Conservation (phyloP, 2,888 invertebrate genomes). For the Zaprionus lineosus region DNA sequence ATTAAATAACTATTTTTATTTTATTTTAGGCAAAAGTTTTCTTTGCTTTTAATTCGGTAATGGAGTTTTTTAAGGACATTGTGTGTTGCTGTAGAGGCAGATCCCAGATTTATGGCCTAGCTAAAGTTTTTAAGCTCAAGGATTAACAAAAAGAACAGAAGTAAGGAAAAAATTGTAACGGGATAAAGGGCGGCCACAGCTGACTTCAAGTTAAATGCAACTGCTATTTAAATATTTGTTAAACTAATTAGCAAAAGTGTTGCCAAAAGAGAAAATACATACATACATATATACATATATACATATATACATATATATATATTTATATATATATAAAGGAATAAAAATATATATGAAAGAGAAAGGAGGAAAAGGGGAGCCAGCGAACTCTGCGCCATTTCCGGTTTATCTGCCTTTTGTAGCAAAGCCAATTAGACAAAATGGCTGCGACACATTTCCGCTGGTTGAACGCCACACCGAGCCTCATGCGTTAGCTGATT, state of each 20-base stretch:
- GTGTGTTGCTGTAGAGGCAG: constrained; percentile 11
- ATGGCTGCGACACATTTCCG: constrained; percentile 77
- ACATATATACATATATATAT: too few species aligned
- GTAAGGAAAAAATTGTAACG: constrained; percentile 9
- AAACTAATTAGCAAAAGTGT: constrained; percentile 71
- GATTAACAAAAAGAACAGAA: constrained; percentile 19
- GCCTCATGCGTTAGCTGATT: constrained; percentile 34
- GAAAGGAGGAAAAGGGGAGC: too few species aligned
- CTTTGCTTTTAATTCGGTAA: constrained; percentile 71
- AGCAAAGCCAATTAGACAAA: constrained; percentile 75
- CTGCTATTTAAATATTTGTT: constrained; percentile 60
- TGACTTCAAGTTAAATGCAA: constrained; percentile 57
- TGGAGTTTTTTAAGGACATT: constrained; percentile 63
- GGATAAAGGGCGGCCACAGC: constrained; percentile 34
- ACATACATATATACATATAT: too few species aligned
- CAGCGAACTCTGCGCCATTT: constrained; percentile 72
- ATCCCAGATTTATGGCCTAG: constrained; percentile 55
- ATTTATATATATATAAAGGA: too few species aligned
- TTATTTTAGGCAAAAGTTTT: constrained; percentile 39
- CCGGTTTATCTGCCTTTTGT: constrained; percentile 66
- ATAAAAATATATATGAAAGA: too few species aligned
- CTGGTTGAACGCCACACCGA: constrained; percentile 51
- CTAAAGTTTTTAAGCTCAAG: constrained; percentile 41
- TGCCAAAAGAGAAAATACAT: constrained; percentile 52
- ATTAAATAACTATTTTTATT: constrained; percentile 66